These are phyloP conservation scores for Craterocephalus amniculus DNA, from an alignment of 2,797 vertebrate species.

Conservation along the genomic window DNA sequence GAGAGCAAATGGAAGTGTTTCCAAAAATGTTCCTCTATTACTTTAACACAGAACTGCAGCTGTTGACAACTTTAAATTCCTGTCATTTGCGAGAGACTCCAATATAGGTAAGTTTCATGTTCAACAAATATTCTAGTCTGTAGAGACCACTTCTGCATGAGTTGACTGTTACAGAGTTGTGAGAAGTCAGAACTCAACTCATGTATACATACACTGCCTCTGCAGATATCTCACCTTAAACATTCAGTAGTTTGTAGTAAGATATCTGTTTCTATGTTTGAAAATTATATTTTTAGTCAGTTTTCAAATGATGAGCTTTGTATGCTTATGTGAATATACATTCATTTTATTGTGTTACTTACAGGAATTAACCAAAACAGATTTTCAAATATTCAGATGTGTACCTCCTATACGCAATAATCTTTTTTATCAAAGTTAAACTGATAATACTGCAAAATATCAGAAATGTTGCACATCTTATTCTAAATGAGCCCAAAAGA, in stretches of 20 bases:
- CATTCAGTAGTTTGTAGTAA: not conserved
- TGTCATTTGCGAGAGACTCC: not conserved
- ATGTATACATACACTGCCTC: not conserved
- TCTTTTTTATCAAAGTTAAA: too few relatives aligned
- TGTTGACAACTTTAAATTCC: constrained; percentile 15
- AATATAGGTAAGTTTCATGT: not conserved
- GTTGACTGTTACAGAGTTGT: not conserved
- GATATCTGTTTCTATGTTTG: constrained; percentile 5
- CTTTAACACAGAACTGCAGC: constrained; percentile 8
- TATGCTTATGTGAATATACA: constrained; percentile 7
- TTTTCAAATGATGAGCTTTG: constrained; percentile 13
- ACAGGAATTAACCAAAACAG: not conserved
- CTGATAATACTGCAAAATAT: not conserved
- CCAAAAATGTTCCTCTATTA: constrained; percentile 3
- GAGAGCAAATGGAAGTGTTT: constrained; percentile 14
- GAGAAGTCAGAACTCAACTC: too few relatives aligned
- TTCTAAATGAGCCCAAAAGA: not conserved
- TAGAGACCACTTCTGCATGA: constrained; percentile 4
- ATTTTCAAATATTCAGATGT: too few relatives aligned
- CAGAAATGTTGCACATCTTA: not conserved
- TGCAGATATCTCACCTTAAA: not conserved
- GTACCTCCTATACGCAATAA: too few relatives aligned
- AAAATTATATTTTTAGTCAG: not conserved
- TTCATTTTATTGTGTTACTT: constrained; percentile 1
- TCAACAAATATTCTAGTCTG: not conserved